These are phyloP conservation scores for Styela clava DNA, from an alignment of 23 tunicate genomes.

Conservation along the genomic window DNA sequence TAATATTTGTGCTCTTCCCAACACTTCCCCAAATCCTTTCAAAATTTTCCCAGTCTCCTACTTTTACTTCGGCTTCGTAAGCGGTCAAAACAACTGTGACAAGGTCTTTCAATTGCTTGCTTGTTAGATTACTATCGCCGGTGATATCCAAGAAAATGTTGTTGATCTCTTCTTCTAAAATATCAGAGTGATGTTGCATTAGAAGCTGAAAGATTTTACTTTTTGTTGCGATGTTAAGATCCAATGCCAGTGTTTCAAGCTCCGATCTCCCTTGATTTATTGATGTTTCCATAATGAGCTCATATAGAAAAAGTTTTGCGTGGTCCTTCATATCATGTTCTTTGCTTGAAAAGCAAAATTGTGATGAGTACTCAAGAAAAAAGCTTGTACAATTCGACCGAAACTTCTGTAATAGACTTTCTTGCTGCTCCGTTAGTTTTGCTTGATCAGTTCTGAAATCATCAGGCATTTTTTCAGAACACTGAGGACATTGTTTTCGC, in stretches of 20 bases:
- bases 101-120: neutral
- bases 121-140: neutral
- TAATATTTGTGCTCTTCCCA: neutral
- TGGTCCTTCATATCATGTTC: neutral
- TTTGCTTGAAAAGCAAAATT: constrained; percentile 41
- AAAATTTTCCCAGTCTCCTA: neutral
- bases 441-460: constrained; percentile 12
- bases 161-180: neutral
- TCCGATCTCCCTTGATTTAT: neutral
- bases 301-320: neutral
- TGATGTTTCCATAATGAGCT: neutral
- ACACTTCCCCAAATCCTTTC: neutral
- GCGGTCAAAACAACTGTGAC: neutral
- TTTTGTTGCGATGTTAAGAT: constrained; percentile 8
- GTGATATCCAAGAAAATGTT: neutral
- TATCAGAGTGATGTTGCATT: neutral
- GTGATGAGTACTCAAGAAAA: constrained; percentile 59
- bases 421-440: constrained; percentile 19
- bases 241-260: constrained; percentile 7
- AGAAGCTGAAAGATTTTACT: constrained; percentile 2
- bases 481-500: constrained; percentile 38
- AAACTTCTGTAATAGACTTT: constrained; percentile 27
- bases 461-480: constrained; percentile 11
- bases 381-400: constrained; percentile 50
- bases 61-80: neutral